Evolutionary conservation across 2,113 vertebrate genomes (phyloP).

Genomic region (Euleptes europaea): DNA sequence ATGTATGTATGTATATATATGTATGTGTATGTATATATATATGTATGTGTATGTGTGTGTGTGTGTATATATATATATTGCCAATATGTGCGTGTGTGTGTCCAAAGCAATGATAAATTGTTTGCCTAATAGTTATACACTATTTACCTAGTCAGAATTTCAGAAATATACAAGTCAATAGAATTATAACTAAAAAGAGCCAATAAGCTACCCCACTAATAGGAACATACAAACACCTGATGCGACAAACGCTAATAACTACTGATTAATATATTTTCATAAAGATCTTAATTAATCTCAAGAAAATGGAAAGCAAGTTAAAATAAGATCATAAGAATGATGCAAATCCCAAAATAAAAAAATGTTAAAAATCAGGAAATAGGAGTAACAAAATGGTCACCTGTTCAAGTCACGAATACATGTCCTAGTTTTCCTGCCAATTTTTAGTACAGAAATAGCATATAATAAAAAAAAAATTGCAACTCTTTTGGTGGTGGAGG

Average conservation of each 20-base stretch:
- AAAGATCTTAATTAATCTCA: not conserved
- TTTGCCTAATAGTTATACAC: not conserved
- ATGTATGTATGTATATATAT: not conserved
- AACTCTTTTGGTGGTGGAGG: not conserved
- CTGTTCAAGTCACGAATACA: not conserved
- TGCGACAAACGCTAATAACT: not conserved
- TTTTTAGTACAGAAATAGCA: not conserved
- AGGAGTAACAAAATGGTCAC: not conserved
- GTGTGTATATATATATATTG: not conserved
- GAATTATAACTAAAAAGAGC: not conserved
- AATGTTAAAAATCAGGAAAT: not conserved
- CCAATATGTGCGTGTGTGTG: not conserved
- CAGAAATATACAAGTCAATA: not conserved
- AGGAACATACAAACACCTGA: not conserved
- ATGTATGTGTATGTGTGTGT: too few species aligned
- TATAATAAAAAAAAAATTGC: not conserved
- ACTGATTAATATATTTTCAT: not conserved
- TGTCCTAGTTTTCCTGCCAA: not conserved
- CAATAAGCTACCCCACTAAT: not conserved
- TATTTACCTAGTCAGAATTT: not conserved
- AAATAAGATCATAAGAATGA: not conserved
- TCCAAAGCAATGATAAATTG: not conserved
- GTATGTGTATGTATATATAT: too few species aligned
- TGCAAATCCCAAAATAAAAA: not conserved
- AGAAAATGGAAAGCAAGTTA: not conserved